phyloP scores from a whole-genome alignment of 2,888 invertebrate genomes.

The Spisula subtruncata region DNA sequence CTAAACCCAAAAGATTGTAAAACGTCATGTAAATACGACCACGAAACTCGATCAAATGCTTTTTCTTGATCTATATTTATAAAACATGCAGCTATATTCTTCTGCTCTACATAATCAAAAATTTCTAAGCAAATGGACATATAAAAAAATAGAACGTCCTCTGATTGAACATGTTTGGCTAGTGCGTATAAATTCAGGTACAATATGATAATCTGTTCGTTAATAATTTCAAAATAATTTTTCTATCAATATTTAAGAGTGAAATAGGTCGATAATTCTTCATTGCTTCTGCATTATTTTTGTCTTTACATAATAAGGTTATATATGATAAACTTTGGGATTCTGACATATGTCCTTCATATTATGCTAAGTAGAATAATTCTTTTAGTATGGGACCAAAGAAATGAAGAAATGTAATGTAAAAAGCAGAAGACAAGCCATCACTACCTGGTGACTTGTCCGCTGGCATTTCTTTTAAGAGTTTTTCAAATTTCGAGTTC shows the following conservation, averaged over 20 bases:
- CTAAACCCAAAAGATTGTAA: constrained; percentile 70
- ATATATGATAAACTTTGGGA: constrained; percentile 59
- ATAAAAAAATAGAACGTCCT: constrained; percentile 72
- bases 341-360: constrained; percentile 43
- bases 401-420: constrained; percentile 51
- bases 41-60: constrained; percentile 73
- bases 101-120: constrained; percentile 69
- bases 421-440: constrained; percentile 48
- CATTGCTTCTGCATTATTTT: constrained; percentile 48
- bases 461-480: neutral
- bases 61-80: constrained; percentile 75
- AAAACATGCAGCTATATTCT: constrained; percentile 42
- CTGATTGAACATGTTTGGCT: neutral
- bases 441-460: constrained; percentile 52
- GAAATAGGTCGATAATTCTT: constrained; percentile 74
- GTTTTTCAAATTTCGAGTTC: no score
- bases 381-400: constrained; percentile 43
- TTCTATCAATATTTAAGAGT: constrained; percentile 71
- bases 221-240: constrained; percentile 71
- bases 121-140: constrained; percentile 68
- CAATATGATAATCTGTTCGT: constrained; percentile 62
- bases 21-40: constrained; percentile 67
- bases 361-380: constrained; percentile 40
- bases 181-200: neutral
- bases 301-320: neutral